Base-by-base conservation (phyloP, 2,113 vertebrate species). In the Pedionomus torquatus region DNA sequence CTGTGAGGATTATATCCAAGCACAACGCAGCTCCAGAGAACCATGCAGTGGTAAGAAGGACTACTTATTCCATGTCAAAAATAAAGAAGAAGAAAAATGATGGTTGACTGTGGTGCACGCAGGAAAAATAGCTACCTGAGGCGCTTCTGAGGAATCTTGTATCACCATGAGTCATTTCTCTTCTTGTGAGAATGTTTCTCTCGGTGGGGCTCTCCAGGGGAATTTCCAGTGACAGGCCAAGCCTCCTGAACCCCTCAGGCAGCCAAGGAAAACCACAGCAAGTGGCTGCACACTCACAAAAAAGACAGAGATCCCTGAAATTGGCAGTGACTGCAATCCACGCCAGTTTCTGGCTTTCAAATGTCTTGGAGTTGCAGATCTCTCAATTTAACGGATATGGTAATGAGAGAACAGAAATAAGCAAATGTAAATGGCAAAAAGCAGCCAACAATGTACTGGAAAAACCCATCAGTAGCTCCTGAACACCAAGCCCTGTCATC, bases 331-430 rank as follows among this genome's bases (percentile, higher is more conserved):
- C 61, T 49, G 5, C 25, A 81, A 37, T 37, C 39, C 61, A 23
- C 18, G 28, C 28, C 24, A 19, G 13, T 18, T 17, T 75, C 52
- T 65, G 55, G n/a, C 11, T 35, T 69, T 85, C 55, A 51, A 41
- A 74, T 49, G 21, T 28, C 52, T 49, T 10, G 16, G 25, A 85
- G 37, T 17, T 77, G n/a, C 9, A 1, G 20, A 35, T 33, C 63
- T 58, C 31, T 51, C 57, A 13, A 55, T 69, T 93, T 92, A 83
- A 76, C 20, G 24, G 35, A 63, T 5, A 3, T 48, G 14, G 48
- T 60, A 89, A 85, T 15, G 70, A 54, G 8, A 88, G 74, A 83
- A 57, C 11, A 75, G 77, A 87, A 89, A 83, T 31, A 92, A 37
- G 39, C 35, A 91, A 83, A 74, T 8, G 16, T 49, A 86, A 61